Evolutionary conservation across 1,140 invertebrate species (phyloP).

Genomic region (Laupala kohalensis): DNA sequence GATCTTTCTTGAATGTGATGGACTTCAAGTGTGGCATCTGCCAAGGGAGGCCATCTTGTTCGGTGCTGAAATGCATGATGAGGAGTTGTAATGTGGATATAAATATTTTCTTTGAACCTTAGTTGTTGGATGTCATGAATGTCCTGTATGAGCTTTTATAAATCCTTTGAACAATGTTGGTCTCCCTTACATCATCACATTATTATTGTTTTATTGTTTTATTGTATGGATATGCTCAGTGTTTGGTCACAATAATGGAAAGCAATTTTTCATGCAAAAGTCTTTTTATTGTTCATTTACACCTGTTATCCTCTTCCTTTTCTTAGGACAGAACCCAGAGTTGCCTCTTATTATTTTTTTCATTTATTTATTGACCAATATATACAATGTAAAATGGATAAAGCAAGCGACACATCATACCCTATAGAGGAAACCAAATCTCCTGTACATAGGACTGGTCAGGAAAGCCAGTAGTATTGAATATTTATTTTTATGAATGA

Average conservation of each 20-base stretch:
- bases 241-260: conserved; percentile 24
- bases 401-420: no score
- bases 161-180: conserved; percentile 16
- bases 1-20: conserved; percentile 15
- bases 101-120: conserved; percentile 17
- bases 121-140: conserved; percentile 18
- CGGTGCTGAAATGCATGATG: conserved; percentile 14
- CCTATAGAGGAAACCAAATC: no score
- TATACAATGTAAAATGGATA: no score
- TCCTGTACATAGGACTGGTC: no score
- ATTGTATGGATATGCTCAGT: conserved; percentile 24
- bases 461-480: no score
- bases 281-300: conserved; percentile 10
- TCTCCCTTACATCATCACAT: conserved; percentile 17
- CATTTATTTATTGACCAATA: no score
- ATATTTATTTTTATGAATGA: no score
- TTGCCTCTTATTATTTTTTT: no score
- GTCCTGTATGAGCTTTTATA: conserved; percentile 19
- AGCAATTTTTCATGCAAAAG: conserved; percentile 22
- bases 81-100: conserved; percentile 8
- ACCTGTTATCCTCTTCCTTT: neutral
- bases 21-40: conserved; percentile 14
- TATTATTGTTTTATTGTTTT: conserved; percentile 22
- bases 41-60: conserved; percentile 17
- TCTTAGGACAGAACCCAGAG: no score